Conservation (phyloP, 2,888 invertebrate species). For the Scaptomyza reducta region DNA sequence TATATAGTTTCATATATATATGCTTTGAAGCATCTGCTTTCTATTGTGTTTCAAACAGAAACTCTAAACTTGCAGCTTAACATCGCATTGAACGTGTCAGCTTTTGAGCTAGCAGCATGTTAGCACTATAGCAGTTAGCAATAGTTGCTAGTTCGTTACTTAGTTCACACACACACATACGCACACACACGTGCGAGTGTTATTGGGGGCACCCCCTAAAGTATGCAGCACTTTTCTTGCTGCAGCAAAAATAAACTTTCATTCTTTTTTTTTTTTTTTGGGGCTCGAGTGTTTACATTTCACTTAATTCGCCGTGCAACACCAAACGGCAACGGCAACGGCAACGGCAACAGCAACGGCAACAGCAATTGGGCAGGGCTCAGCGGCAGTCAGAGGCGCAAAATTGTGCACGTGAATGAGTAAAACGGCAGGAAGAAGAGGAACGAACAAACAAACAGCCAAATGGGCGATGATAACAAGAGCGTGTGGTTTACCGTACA, state of each 20-base stretch:
- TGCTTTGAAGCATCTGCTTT: no score
- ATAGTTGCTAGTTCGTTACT: not conserved
- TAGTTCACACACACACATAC: constrained; percentile 1
- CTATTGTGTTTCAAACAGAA: not conserved
- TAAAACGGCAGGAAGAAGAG: not conserved
- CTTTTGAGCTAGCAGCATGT: not conserved
- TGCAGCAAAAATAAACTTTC: not conserved
- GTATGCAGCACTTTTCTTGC: constrained; percentile 4
- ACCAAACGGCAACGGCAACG: not conserved
- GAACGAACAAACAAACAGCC: not conserved
- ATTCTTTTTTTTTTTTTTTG: not conserved
- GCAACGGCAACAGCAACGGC: not conserved
- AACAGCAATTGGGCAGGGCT: constrained; percentile 9
- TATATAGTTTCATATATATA: no score
- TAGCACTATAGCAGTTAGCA: not conserved
- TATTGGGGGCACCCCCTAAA: constrained; percentile 13
- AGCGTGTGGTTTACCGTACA: constrained; percentile 13
- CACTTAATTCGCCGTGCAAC: constrained; percentile 28
- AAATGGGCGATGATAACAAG: constrained; percentile 29
- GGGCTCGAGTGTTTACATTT: constrained; percentile 50
- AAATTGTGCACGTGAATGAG: constrained; percentile 2
- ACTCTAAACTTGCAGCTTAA: not conserved
- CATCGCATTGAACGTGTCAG: not conserved
- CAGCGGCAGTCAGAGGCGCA: no score
- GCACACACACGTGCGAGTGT: not conserved